Percentiles rank a stretch among this genome's conserved stretches.
These are phyloP conservation scores for Diglossa cyanea DNA, from an alignment of 2,797 vertebrate genomes.

Conservation along the genomic window DNA sequence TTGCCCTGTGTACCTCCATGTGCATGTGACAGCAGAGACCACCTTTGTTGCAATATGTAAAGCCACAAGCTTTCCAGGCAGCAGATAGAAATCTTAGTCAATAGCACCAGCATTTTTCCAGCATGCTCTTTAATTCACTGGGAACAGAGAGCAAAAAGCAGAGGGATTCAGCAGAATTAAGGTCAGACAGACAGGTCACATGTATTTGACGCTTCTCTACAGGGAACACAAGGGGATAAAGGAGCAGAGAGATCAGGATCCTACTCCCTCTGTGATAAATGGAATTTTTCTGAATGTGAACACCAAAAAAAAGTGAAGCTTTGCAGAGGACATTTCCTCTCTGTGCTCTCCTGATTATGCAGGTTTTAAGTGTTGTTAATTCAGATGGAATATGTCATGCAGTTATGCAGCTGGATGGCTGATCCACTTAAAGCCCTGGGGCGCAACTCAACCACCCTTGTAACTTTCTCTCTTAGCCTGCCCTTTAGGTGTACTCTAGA, in stretches of 20 bases:
- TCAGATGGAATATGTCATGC: not conserved
- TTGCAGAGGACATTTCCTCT: not conserved
- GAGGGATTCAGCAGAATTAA: conserved; percentile 1
- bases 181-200: not conserved
- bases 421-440: conserved; percentile 27
- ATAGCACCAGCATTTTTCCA: not conserved
- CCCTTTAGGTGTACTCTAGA: not conserved
- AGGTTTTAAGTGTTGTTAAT: conserved; percentile 40
- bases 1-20: not conserved
- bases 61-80: not conserved
- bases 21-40: not conserved
- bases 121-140: not conserved
- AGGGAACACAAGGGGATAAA: not conserved
- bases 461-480: not conserved
- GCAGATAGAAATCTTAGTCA: not conserved
- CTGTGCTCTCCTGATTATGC: not conserved
- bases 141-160: not conserved
- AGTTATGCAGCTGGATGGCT: conserved; percentile 33
- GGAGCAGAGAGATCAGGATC: not conserved
- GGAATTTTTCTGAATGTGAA: not conserved
- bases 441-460: not conserved
- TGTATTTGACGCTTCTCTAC: not conserved
- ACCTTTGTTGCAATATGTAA: not conserved
- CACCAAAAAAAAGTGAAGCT: not conserved
- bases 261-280: not conserved